A percentile compares a stretch with the other conserved stretches of the same genome.
These are phyloP conservation scores for Pristiophorus japonicus DNA, from an alignment of 2,113 vertebrate species.

Conservation along the genomic window DNA sequence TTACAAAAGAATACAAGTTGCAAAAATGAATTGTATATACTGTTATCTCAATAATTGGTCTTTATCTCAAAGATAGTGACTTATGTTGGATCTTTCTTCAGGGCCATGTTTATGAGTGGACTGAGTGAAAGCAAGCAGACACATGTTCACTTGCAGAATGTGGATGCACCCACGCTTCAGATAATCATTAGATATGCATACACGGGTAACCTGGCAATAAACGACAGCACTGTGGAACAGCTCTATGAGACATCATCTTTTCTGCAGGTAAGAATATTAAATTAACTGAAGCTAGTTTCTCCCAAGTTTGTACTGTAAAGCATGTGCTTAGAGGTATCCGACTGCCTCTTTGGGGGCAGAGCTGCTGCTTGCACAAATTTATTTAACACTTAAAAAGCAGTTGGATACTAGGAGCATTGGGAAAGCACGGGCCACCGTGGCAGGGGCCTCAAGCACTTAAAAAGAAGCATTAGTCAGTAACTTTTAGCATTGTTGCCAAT, in stretches of 20 bases:
- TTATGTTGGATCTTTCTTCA: conserved; percentile 45
- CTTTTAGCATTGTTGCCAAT: too few species aligned
- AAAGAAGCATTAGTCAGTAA: too few species aligned
- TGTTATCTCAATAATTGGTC: not conserved
- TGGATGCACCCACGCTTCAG: conserved; percentile 85
- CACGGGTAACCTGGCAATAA: conserved; percentile 90
- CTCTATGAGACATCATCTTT: conserved; percentile 98
- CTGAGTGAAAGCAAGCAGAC: conserved; percentile 97
- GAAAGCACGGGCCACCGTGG: too few species aligned
- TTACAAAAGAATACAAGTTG: not conserved
- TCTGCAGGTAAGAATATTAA: conserved; percentile 71
- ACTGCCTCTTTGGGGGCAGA: not conserved
- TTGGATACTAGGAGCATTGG: not conserved
- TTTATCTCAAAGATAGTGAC: not conserved
- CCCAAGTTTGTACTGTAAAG: not conserved
- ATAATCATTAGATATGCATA: conserved; percentile 93
- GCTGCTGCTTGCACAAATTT: not conserved
- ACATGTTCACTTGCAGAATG: conserved; percentile 84
- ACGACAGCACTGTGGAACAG: conserved; percentile 86
- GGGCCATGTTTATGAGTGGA: conserved; percentile 98
- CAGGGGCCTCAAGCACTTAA: too few species aligned
- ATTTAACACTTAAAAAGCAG: not conserved
- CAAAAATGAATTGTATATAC: not conserved
- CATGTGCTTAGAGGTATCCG: not conserved
- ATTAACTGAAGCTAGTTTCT: not conserved